Percentiles rank a stretch among this genome's conserved stretches.
Evolutionary conservation across 2,888 invertebrate species (phyloP).

Genomic region (Thecocarcelia acutangulata): DNA sequence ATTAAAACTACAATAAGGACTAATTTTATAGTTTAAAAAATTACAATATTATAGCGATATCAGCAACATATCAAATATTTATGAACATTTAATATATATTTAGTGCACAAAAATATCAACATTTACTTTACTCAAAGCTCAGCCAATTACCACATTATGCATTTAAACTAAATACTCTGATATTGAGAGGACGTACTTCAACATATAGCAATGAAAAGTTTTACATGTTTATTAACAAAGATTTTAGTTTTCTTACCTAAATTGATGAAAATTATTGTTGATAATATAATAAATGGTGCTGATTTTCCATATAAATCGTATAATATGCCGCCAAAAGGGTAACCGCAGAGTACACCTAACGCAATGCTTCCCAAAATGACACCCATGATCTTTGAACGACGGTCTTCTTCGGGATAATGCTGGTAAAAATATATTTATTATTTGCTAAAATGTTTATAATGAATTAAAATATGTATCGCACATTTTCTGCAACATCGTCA

Average conservation of each 20-base stretch:
- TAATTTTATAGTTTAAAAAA: no score
- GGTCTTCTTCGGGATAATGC: conserved; percentile 81
- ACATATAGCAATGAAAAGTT: no score
- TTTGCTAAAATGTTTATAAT: not conserved
- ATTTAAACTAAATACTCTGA: no score
- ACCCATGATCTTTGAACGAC: conserved; percentile 88
- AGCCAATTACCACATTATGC: no score
- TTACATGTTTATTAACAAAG: no score
- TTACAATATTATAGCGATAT: no score
- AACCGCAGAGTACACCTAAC: conserved; percentile 89
- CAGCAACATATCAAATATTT: no score
- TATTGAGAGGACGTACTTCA: no score
- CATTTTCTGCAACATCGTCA: not conserved
- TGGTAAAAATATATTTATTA: conserved; percentile 6
- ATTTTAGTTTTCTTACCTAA: conserved; percentile 79
- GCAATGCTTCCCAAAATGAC: conserved; percentile 91
- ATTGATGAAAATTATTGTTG: conserved; percentile 83
- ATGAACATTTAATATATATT: no score
- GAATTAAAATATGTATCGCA: conserved; percentile 60
- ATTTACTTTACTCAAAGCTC: no score
- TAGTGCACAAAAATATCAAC: no score
- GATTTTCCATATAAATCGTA: conserved; percentile 89
- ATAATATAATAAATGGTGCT: conserved; percentile 88
- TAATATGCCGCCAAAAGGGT: conserved; percentile 90
- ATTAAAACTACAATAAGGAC: no score